These are phyloP conservation scores for Dioctria linearis DNA, from an alignment of 2,888 invertebrate species.

Conservation along the genomic window DNA sequence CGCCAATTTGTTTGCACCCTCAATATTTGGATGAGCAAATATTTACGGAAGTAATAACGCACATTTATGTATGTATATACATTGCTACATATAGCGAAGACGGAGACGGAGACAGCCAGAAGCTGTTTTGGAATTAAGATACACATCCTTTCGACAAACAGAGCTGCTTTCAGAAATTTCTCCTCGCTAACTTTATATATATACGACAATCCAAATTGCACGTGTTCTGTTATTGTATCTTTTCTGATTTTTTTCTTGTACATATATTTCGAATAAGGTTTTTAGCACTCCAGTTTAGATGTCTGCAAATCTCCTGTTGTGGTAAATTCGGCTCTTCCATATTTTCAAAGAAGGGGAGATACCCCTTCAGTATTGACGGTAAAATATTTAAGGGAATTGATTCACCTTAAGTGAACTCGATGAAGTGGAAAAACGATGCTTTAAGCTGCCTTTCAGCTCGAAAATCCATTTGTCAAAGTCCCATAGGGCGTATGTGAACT, in stretches of 20 bases:
- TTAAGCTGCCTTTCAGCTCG: constrained; percentile 52
- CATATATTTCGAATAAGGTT: neutral
- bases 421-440: constrained; percentile 51
- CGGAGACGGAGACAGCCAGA: constrained; percentile 27
- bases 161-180: constrained; percentile 28
- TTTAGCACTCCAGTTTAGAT: neutral
- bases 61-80: constrained; percentile 42
- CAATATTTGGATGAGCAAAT: constrained; percentile 45
- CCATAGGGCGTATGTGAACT: constrained; percentile 50
- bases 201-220: constrained; percentile 20
- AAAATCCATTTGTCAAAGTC: constrained; percentile 56
- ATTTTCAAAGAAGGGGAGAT: constrained; percentile 4
- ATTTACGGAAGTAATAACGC: constrained; percentile 45
- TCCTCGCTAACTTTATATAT: neutral
- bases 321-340: neutral
- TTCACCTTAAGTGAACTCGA: constrained; percentile 49
- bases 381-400: constrained; percentile 49
- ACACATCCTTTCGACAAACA: constrained; percentile 47
- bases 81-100: neutral
- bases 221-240: neutral
- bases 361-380: constrained; percentile 8
- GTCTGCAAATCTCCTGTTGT: neutral
- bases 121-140: constrained; percentile 38
- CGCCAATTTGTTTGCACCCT: constrained; percentile 49
- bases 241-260: neutral